These are phyloP conservation scores for Dolichomitus sp. DNA, from an alignment of 2,888 invertebrate species.

Conservation along the genomic window DNA sequence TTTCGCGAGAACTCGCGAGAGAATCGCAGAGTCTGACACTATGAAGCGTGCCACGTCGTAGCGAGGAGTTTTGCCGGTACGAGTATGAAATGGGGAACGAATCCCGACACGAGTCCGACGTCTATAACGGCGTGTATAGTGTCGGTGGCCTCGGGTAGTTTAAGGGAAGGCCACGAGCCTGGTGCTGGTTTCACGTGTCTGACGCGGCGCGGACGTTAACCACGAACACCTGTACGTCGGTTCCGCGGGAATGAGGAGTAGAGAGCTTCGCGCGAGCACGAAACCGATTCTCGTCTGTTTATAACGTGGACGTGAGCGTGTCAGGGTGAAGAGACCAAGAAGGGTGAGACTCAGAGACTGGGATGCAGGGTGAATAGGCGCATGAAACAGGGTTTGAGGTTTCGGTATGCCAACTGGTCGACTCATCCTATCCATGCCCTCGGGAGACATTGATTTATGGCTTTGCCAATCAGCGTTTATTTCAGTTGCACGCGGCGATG, in stretches of 20 bases:
- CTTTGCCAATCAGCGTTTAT: constrained; percentile 72
- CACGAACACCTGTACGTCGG: constrained; percentile 71
- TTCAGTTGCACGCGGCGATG: constrained; percentile 58
- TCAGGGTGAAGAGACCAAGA: constrained; percentile 38
- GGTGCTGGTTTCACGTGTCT: constrained; percentile 66
- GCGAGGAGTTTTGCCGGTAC: constrained; percentile 61
- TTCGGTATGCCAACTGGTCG: constrained; percentile 36
- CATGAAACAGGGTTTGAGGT: constrained; percentile 35
- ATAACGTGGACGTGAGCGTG: constrained; percentile 55
- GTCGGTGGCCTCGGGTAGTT: constrained; percentile 33
- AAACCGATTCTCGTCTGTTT: constrained; percentile 47
- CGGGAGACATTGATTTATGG: constrained; percentile 72
- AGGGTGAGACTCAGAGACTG: constrained; percentile 1
- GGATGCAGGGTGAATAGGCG: constrained; percentile 8
- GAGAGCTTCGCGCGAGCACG: too few relatives aligned
- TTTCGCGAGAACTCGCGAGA: constrained; percentile 9
- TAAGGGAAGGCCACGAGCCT: background rate
- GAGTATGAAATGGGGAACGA: constrained; percentile 60
- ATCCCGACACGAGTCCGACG: constrained; percentile 65
- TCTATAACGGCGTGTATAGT: constrained; percentile 61
- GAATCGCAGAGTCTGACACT: constrained; percentile 61
- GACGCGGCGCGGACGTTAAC: constrained; percentile 63
- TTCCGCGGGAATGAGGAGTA: constrained; percentile 55
- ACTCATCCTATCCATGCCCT: constrained; percentile 53
- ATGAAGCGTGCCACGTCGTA: constrained; percentile 65